These are phyloP conservation scores for Riparia riparia DNA, from an alignment of 2,113 vertebrate species.

Conservation along the genomic window DNA sequence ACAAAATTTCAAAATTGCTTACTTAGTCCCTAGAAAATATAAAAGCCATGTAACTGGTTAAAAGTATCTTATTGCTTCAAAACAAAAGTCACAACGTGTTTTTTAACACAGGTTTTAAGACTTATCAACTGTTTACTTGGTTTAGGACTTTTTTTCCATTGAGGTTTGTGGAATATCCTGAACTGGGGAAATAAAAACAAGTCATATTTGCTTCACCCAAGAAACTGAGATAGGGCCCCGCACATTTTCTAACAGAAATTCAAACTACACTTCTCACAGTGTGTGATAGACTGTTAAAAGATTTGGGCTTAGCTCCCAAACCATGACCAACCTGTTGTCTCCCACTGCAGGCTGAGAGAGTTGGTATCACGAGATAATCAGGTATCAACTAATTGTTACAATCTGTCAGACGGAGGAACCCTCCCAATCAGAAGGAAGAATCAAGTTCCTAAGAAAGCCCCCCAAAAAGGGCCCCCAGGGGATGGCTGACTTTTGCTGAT, in stretches of 20 bases:
- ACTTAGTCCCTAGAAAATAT: not conserved
- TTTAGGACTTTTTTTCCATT: not conserved
- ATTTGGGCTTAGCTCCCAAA: slow-evolving; percentile 42
- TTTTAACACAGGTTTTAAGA: not conserved
- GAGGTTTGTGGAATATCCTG: not conserved
- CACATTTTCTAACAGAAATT: slow-evolving; percentile 13
- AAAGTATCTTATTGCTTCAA: not conserved
- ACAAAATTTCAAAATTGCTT: not conserved
- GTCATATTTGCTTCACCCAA: not conserved
- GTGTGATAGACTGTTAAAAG: slow-evolving; percentile 34
- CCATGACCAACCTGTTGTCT: slow-evolving; percentile 27
- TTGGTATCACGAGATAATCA: not conserved
- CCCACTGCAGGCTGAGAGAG: not conserved
- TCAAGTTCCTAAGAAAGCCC: not conserved
- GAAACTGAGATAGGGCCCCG: not conserved
- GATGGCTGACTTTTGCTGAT: not conserved
- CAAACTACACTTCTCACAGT: not conserved
- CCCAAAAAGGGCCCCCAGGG: not conserved
- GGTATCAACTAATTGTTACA: not conserved
- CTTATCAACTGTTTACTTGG: not conserved
- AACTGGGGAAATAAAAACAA: not conserved
- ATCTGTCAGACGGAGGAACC: slow-evolving; percentile 13
- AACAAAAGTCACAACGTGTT: not conserved
- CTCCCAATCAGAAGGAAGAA: not conserved
- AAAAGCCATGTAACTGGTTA: not conserved